These are phyloP conservation scores for Odontothrips loti DNA, from an alignment of 2,888 invertebrate genomes.

Conservation along the genomic window DNA sequence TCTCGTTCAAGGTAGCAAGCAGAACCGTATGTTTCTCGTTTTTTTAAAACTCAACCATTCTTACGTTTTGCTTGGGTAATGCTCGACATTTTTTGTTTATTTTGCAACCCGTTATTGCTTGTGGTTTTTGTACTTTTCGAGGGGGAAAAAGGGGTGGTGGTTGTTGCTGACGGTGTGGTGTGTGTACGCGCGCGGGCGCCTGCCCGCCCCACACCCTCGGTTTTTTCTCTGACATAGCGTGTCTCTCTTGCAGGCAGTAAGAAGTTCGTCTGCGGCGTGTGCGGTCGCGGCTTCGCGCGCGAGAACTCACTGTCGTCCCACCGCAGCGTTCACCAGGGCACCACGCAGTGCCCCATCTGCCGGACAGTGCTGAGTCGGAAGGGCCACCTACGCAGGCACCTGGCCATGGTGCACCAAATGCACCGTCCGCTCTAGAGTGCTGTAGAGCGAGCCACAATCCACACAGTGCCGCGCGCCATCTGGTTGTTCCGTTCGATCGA, in stretches of 20 bases:
- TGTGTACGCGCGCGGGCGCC: too few species aligned
- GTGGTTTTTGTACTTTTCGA: too few species aligned
- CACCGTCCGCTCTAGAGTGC: not conserved
- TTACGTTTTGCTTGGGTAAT: too few species aligned
- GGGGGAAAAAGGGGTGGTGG: too few species aligned
- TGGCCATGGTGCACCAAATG: slow-evolving; percentile 32
- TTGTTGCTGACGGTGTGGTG: too few species aligned
- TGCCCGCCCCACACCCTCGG: too few species aligned
- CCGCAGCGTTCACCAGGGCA: slow-evolving; percentile 59
- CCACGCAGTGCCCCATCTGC: slow-evolving; percentile 60
- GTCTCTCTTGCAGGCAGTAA: not conserved
- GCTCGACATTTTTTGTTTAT: too few species aligned
- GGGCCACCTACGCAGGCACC: slow-evolving; percentile 30
- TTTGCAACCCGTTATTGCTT: too few species aligned
- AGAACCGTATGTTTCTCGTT: too few species aligned
- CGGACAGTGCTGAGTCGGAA: slow-evolving; percentile 56
- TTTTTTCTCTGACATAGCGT: not conserved
- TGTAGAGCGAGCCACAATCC: too few species aligned
- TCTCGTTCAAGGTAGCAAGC: too few species aligned
- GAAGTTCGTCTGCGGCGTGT: slow-evolving; percentile 40
- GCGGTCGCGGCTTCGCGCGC: slow-evolving; percentile 61
- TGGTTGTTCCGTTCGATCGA: not conserved
- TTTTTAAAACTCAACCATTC: too few species aligned
- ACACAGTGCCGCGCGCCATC: not conserved
- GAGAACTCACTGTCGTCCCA: slow-evolving; percentile 59